phyloP scores from a whole-genome alignment of 2,888 invertebrate species.

The Chalcis sispes region DNA sequence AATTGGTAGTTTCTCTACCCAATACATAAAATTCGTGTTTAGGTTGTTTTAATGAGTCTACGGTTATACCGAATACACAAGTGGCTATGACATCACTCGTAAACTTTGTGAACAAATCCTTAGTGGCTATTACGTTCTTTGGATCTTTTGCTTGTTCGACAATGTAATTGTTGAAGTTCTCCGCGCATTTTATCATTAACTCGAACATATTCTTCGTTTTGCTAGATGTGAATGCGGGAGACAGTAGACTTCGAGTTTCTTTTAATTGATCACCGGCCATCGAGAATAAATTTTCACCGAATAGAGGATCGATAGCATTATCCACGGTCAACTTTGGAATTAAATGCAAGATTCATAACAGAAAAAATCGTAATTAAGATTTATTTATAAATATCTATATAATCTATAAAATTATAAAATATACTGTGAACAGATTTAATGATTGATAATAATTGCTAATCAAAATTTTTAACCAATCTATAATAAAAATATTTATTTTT shows the following conservation, averaged over 20 bases:
- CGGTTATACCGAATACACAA: conserved; percentile 75
- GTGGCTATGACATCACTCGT: conserved; percentile 77
- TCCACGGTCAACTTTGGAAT: too few species aligned
- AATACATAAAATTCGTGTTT: conserved; percentile 69
- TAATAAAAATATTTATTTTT: too few species aligned
- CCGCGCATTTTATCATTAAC: conserved; percentile 70
- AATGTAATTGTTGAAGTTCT: conserved; percentile 63
- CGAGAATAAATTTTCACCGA: conserved; percentile 62
- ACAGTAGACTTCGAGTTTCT: conserved; percentile 77
- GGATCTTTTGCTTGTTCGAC: conserved; percentile 38
- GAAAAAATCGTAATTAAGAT: too few species aligned
- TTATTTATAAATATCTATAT: too few species aligned
- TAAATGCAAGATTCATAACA: too few species aligned
- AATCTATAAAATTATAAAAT: too few species aligned
- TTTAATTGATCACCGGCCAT: conserved; percentile 76
- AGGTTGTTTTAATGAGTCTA: conserved; percentile 68
- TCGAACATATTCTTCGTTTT: conserved; percentile 78
- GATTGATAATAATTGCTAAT: too few species aligned
- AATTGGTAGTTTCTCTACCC: conserved; percentile 63
- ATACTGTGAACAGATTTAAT: too few species aligned
- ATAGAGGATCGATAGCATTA: conserved; percentile 59
- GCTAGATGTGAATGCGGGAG: conserved; percentile 78
- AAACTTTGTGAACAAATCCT: conserved; percentile 71
- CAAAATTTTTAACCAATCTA: too few species aligned
- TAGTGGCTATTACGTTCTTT: conserved; percentile 56